phyloP scores from a whole-genome alignment of 2,113 vertebrate genomes.

The Pedetes capensis region DNA sequence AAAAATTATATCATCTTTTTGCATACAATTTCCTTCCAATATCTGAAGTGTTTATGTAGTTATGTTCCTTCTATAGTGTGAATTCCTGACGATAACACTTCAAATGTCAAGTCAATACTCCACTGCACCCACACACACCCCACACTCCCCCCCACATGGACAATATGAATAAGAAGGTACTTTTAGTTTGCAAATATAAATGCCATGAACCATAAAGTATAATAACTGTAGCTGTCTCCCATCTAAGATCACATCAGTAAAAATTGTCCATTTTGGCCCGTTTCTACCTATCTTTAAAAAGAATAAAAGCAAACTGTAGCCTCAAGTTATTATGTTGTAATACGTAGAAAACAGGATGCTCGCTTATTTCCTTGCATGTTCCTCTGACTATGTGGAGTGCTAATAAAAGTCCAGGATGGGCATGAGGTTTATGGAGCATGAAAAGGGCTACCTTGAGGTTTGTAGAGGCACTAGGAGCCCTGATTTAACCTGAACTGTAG shows the following conservation, averaged over 20 bases:
- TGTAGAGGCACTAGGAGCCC: neutral
- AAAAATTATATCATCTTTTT: neutral
- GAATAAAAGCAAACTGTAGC: neutral
- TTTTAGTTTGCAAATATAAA: neutral
- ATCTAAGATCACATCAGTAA: neutral
- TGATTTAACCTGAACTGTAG: neutral
- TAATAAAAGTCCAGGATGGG: neutral
- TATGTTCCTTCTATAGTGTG: neutral
- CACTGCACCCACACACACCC: neutral
- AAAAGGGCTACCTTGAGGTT: neutral
- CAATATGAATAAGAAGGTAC: neutral
- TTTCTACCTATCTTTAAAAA: neutral
- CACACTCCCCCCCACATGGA: no score
- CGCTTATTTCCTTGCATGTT: neutral
- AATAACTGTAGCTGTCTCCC: neutral
- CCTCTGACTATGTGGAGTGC: neutral
- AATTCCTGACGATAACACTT: neutral
- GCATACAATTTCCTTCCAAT: neutral
- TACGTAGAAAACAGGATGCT: neutral
- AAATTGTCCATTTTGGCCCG: neutral
- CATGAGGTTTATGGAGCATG: neutral
- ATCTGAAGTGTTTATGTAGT: neutral
- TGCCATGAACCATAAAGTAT: neutral
- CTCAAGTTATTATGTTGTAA: neutral
- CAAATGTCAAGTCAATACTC: neutral